phyloP scores from a whole-genome alignment of 1,140 invertebrate genomes.

The Panagrolaimus sp. region DNA sequence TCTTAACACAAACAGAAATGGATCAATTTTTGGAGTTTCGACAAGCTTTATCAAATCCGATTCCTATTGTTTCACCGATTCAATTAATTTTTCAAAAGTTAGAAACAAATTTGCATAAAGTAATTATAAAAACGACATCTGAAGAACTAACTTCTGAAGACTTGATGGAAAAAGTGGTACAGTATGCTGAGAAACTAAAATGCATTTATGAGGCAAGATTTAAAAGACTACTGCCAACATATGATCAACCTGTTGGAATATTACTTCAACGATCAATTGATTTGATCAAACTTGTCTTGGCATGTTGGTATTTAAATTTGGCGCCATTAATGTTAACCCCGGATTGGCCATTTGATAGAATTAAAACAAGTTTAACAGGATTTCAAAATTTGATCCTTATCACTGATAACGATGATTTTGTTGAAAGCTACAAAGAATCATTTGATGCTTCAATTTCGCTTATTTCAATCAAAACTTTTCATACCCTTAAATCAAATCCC shows the following conservation, averaged over 20 bases:
- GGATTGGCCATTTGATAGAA: not conserved
- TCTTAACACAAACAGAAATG: constrained; percentile 2
- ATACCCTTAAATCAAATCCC: not conserved
- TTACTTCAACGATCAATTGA: not conserved
- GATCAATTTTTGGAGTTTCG: not conserved
- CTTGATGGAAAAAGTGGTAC: not conserved
- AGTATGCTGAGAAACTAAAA: too few species aligned
- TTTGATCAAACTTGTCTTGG: not conserved
- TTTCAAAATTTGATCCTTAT: not conserved
- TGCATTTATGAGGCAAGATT: not conserved
- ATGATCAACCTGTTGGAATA: not conserved
- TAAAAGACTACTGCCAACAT: not conserved
- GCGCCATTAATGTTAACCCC: constrained; percentile 1
- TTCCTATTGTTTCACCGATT: not conserved
- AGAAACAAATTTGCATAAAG: not conserved
- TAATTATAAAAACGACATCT: not conserved
- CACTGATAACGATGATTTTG: constrained; percentile 18
- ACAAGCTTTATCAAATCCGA: not conserved
- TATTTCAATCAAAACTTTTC: not conserved
- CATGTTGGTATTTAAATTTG: not conserved
- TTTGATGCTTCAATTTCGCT: constrained; percentile 5
- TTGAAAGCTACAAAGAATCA: too few species aligned
- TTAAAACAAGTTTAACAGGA: not conserved
- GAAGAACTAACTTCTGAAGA: not conserved
- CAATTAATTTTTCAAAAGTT: not conserved